Base-by-base conservation (phyloP, 2,797 vertebrate genomes). In the Labeo calbasu region DNA sequence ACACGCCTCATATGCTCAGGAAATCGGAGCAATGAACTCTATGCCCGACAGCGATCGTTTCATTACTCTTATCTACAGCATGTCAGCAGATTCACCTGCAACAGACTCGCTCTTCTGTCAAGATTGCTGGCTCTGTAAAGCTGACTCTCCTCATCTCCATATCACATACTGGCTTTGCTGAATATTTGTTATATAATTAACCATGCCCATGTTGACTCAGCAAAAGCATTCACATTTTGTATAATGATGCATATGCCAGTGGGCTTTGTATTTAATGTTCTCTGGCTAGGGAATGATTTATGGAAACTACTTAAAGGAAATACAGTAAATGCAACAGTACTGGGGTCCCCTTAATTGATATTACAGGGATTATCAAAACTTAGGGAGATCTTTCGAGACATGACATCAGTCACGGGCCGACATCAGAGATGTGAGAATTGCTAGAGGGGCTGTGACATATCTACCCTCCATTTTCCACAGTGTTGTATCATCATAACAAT, bases 111-210 rank as follows among this genome's bases (percentile, higher is more conserved):
- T 68, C 36, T 69, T 50, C 40, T 81, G 36, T 77, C 78, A 76
- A 69, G 50, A 70, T 48, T 43, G 14, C 76, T 70, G 71, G 86
- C 63, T 77, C 82, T 28, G 36, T 66, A 77, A 69, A 59, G 63
- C 53, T 79, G 68, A 63, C 75, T 84, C 25, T 73, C 12, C 69
- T 73, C 83, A 84, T 87, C 3, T 86, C 53, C 83, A 85, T 86
- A 81, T 43, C 48, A 43, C 79, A 13, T 69, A 86, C 80, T 23
- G 63, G 66, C 55, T 79, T 87, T 51, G 36, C 80, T 76, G 57
- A 84, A 88, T 77, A 89, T 86, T 83, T 86, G 79, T 53, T 85
- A 84, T 68, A 23, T 84, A 85, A 88, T 86, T 84, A 85, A 79
- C 63, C 55, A 79, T 46, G 69, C 86, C 85, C 28, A 71, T 89